Base-by-base conservation (phyloP, 2,113 vertebrate species). In the Grammomys surdaster region DNA sequence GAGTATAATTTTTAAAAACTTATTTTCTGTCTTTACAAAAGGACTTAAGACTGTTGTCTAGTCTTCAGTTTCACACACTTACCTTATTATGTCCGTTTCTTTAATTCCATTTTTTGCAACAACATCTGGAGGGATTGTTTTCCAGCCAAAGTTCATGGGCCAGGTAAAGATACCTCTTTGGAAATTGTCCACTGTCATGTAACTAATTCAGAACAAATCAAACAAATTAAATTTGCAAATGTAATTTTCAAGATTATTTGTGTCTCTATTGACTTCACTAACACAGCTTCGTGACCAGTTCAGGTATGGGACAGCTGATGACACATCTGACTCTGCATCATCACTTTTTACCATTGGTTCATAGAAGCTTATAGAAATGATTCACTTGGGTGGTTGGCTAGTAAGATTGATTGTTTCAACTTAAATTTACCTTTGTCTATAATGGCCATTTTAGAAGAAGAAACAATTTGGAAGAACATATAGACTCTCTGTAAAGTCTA, bases 71-170 rank as follows among this genome's bases (percentile, higher is more conserved):
- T 51, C 46, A 80, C 28, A 89, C 2, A 90, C 96, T 98, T 98
- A 99, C 99, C 99, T 99, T 98, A 99, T 99, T 82, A 99, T 98
- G 97, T 99, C 99, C 1, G 99, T 98, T 95, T 99, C 98, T 96
- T 99, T 99, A 93, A 99, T 98, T 72, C 98, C 99, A 14, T 99
- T 98, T 98, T 98, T 99, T 98, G 98, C 98, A 12, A 99, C 98
- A 70, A 99, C 93, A 11, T 99, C 99, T 12, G 98, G 98, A 76
- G 99, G 98, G 95, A 99, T 98, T 6, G 99, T 98, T 78, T 95
- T 99, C 99, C 99, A 99, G 75, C 99, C 99, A 95, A 99, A 99
- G 98, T 99, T 99, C 99, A 99, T 98, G 8, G 99, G 99, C 99
- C 99, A 99, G 80, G 99, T 99, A 84, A 99, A 99, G 98, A 99